Conservation (phyloP, 2,113 vertebrate species). For the Mus musculus region DNA sequence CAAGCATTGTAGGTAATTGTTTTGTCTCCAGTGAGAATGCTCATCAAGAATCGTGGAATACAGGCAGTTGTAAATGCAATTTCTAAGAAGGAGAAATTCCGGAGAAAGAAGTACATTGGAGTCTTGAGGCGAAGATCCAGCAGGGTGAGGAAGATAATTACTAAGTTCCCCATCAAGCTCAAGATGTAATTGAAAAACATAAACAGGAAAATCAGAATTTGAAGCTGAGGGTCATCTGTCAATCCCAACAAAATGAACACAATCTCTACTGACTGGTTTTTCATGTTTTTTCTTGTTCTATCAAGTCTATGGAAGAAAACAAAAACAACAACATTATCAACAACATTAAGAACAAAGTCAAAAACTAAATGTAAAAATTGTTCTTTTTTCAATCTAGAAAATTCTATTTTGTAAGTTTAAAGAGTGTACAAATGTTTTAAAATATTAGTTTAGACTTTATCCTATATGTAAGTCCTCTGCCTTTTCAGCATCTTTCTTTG, state of each 20-base stretch:
- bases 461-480: not conserved
- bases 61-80: not conserved
- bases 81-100: constrained; percentile 20
- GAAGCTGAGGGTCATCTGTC: constrained; percentile 46
- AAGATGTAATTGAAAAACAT: not conserved
- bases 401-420: not conserved
- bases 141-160: constrained; percentile 15
- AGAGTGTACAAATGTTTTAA: not conserved
- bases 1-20: not conserved
- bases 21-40: not conserved
- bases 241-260: constrained; percentile 65
- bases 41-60: not conserved
- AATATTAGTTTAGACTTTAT: not conserved
- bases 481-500: not conserved
- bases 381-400: not conserved
- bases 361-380: not conserved
- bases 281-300: constrained; percentile 49
- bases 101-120: not conserved
- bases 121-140: not conserved
- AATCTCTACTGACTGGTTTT: constrained; percentile 26
- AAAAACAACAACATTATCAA: not conserved
- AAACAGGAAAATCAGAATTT: not conserved
- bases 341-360: not conserved
- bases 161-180: not conserved
- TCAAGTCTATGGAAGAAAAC: not conserved